Evolutionary conservation across 2,888 invertebrate genomes (phyloP).

Genomic region (Ferdinandea cuprea): DNA sequence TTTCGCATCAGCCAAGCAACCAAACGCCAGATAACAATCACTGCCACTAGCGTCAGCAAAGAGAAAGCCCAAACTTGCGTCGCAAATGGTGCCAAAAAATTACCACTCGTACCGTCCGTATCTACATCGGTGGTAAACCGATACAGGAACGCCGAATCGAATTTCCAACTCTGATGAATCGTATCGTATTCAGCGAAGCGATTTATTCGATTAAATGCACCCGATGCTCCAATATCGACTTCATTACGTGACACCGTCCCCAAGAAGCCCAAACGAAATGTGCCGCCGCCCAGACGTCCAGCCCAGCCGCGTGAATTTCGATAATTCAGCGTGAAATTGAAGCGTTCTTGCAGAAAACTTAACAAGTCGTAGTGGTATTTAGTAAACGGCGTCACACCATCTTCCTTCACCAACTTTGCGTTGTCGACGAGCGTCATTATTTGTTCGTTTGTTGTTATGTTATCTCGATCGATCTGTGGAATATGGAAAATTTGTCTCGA

Average conservation of each 20-base stretch:
- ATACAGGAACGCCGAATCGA: slow-evolving; percentile 80
- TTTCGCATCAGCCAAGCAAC: slow-evolving; percentile 74
- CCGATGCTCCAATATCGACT: slow-evolving; percentile 81
- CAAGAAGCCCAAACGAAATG: slow-evolving; percentile 80
- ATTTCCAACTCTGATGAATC: slow-evolving; percentile 81
- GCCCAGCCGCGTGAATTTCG: slow-evolving; percentile 82
- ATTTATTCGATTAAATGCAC: slow-evolving; percentile 80
- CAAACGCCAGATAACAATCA: slow-evolving; percentile 78
- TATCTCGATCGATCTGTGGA: slow-evolving; percentile 80
- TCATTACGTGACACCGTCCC: slow-evolving; percentile 81
- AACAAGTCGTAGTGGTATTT: slow-evolving; percentile 80
- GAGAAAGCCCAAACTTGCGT: slow-evolving; percentile 78
- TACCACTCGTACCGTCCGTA: slow-evolving; percentile 77
- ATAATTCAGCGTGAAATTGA: slow-evolving; percentile 80
- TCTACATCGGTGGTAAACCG: slow-evolving; percentile 80
- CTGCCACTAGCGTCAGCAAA: slow-evolving; percentile 71
- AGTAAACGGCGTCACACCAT: slow-evolving; percentile 79
- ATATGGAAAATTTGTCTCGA: background rate
- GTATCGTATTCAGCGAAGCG: slow-evolving; percentile 80
- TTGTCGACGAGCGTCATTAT: slow-evolving; percentile 76
- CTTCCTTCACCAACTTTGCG: slow-evolving; percentile 76
- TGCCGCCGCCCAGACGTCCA: slow-evolving; percentile 79
- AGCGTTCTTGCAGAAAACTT: slow-evolving; percentile 77
- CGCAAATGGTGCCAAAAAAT: slow-evolving; percentile 81
- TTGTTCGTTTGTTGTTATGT: slow-evolving; percentile 78